Evolutionary conservation across 2,888 invertebrate genomes (phyloP).

Genomic region (Odontocerum albicorne): DNA sequence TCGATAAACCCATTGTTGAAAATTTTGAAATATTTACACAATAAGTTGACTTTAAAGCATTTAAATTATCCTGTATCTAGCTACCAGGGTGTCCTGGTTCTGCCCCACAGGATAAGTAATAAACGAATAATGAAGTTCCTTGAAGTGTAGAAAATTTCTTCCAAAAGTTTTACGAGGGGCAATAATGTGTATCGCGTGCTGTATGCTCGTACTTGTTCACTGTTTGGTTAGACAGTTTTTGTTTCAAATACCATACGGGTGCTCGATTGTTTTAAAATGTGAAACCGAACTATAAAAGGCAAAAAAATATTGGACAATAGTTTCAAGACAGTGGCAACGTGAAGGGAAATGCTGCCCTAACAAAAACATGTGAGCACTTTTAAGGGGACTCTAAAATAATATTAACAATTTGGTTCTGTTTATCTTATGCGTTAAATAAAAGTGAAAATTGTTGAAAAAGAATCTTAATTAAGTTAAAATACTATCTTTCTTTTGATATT

Average conservation of each 20-base stretch:
- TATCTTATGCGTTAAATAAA: too few species aligned
- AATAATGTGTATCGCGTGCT: constrained; percentile 33
- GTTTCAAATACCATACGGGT: constrained; percentile 29
- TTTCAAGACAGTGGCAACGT: neutral
- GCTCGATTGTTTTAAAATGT: constrained; percentile 27
- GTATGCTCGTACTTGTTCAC: constrained; percentile 3
- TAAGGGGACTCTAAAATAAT: too few species aligned
- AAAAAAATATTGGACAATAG: neutral
- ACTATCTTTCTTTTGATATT: too few species aligned
- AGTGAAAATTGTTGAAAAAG: too few species aligned
- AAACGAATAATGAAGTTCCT: constrained; percentile 26
- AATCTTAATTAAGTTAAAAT: too few species aligned
- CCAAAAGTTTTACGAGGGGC: constrained; percentile 16
- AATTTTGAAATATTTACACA: too few species aligned
- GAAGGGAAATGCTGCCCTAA: too few species aligned
- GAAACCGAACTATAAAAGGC: constrained; percentile 25
- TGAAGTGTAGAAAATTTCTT: constrained; percentile 34
- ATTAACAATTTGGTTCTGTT: too few species aligned
- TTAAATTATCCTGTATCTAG: too few species aligned
- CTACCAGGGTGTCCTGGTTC: constrained; percentile 18
- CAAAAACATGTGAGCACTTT: too few species aligned
- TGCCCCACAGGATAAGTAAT: neutral
- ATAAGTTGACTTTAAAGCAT: too few species aligned
- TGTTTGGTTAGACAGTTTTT: constrained; percentile 26
- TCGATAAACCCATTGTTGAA: too few species aligned